Base-by-base conservation (phyloP, 1,140 invertebrate species). In the Cyphomyrmex costatus region DNA sequence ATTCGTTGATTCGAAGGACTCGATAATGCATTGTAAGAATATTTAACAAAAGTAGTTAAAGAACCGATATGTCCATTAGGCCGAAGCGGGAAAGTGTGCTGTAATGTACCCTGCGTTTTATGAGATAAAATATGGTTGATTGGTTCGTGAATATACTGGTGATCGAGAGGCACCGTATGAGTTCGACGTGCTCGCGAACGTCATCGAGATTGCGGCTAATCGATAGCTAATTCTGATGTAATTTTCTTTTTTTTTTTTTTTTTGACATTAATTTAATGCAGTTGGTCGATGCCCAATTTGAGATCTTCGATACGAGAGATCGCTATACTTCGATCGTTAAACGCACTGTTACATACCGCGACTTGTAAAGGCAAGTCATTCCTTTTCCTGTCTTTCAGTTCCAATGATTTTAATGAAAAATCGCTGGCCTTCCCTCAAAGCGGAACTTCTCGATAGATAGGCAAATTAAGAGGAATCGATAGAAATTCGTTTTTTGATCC, bases 81-180 rank as follows among this genome's bases (percentile, higher is more conserved):
- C 79, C 79, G 79, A 82, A 82, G 42, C 65, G 33, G 14, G 53
- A 68, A 42, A 68, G 14, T 88, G 74, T 61, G 56, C 46, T 24
- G 33, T 49, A 27, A n/a, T 60, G 33, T 33, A 71, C 68, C 16
- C 61, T 71, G 77, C 73, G 68, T 60, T 70, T 89, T 56, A 49
- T 60, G 74, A 88, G 87, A 79, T 89, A 86, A 88, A 82, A 74
- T 73, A 49, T 46, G 56, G 24, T 53, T 42, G 73, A 84, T 87
- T 84, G 74, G 42, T 68, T 86, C 73, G n/a, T 65, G 85, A 86
- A 68, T 70, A 53, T 71, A 82, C 78, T 76, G 53, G 36, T 53
- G 70, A 58, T 70, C 74, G 42, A 83, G 76, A 89, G 88, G 88
- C 88, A 89, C 88, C 88, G 70, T 86, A 77, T 74, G 68, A 89